Base-by-base conservation (phyloP, 2,113 vertebrate genomes). In the Rhabdornis inornatus region DNA sequence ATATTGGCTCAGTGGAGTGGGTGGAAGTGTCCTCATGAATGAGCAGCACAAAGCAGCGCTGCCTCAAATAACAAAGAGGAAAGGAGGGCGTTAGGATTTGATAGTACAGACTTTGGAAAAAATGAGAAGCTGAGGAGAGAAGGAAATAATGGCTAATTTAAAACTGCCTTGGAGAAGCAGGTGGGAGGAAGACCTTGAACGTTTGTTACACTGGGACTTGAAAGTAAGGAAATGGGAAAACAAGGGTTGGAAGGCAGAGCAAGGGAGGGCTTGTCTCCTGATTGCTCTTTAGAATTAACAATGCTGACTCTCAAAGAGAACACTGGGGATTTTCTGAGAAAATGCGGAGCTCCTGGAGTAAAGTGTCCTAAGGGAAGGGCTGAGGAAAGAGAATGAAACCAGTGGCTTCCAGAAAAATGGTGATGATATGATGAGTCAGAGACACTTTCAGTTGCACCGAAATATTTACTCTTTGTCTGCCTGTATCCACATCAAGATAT, bases 171-270 rank as follows among this genome's bases (percentile, higher is more conserved):
- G 93, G 89, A 95, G 79, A 94, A 89, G 89, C 95, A 91, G 95
- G 95, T 96, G 94, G 95, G 79, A 85, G 90, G 94, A 86, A 84
- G 52, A 83, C 85, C 87, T 90, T 92, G 95, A 90, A 91, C 88
- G 60, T 94, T 94, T 94, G 70, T 77, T 69, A 25, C 33, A 30
- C 77, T 56, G 72, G 82, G 81, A 87, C 83, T 95, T 83, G 69
- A 92, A 94, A 90, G 83, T 87, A 81, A 92, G 95, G 78, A 96
- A 96, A 95, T 94, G 92, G 96, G 96, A 92, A 77, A 72, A 96
- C 89, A 89, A 93, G 90, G 70, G 82, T 91, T 93, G 75, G 93
- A 86, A 85, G 85, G 66, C 86, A 52, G 56, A 90, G 65, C 83
- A 83, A 91, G 86, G 90, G 87, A 94, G 89, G 87, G 89, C 69